phyloP scores from a whole-genome alignment of 2,797 vertebrate genomes.

The Epinephelus malabaricus region DNA sequence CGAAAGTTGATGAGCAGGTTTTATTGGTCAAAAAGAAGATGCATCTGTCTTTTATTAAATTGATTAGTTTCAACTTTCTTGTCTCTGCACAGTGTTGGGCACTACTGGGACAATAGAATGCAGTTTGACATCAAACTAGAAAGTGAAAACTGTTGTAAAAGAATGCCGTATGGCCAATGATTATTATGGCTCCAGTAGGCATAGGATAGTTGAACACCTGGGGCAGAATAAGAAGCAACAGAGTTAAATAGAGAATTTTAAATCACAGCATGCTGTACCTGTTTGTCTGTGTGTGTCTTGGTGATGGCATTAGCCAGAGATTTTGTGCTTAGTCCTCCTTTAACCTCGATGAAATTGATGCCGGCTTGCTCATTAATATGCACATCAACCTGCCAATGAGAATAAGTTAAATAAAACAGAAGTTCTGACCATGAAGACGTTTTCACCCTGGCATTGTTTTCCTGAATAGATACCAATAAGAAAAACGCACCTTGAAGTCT shows the following conservation, averaged over 20 bases:
- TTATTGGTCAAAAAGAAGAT: not conserved
- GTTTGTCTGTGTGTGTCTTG: constrained; percentile 61
- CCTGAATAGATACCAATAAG: not conserved
- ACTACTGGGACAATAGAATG: not conserved
- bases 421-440: not conserved
- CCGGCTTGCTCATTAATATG: constrained; percentile 80
- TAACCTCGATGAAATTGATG: constrained; percentile 77
- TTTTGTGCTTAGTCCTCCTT: constrained; percentile 78
- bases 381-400: constrained; percentile 80
- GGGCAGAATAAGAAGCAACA: not conserved
- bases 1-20: not conserved
- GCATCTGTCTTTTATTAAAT: not conserved
- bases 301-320: constrained; percentile 76
- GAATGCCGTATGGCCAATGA: too few relatives aligned
- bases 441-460: not conserved
- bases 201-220: too few relatives aligned
- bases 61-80: not conserved
- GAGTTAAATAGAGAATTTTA: not conserved
- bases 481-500: constrained; percentile 89
- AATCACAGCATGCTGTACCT: constrained; percentile 63
- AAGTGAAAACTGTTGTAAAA: not conserved
- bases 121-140: not conserved
- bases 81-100: not conserved
- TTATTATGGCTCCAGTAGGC: too few relatives aligned
- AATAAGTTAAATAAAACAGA: not conserved